Base-by-base conservation (phyloP, 1,140 invertebrate species). In the Caerostris extrusa region DNA sequence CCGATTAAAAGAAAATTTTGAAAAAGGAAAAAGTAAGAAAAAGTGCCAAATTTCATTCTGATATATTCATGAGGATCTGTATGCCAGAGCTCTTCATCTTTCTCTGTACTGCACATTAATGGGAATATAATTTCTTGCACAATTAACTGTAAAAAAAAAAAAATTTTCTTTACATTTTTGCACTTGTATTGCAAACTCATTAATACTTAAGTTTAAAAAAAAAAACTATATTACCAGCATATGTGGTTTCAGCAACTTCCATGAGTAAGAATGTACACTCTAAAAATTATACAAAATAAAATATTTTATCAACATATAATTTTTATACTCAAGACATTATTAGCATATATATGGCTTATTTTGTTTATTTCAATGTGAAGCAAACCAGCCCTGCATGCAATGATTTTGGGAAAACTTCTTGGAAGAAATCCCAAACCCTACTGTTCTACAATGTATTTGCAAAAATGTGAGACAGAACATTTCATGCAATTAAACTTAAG, bases 1-100 rank as follows among this genome's bases (percentile, higher is more conserved):
- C 34, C 34, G 34, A 34, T 34, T 34, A 34, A 34, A 2, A 34
- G 34, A 34, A 34, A 34, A 34, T 34, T 34, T 34, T 34, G 34
- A 34, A 34, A 34, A 34, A 34, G 2, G 34, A 2, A 2, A 34
- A 34, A 34, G n/a, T n/a, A n/a, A n/a, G 34, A 34, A 34, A 34
- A 34, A 34, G 34, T 96, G 98, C 98, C 98, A 96, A 99, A 99
- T 97, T 99, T 99, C n/a, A 98, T 97, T 95, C 98, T 96, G 95
- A 99, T 99, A 95, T 99, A 99, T 96, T 99, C 99, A 95, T 99
- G 97, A 3, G 99, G 99, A 97, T 99, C 99, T 6, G 97, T 97
- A 86, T 98, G 97, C 99, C 99, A 99, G 8, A 99, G 96, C 95
- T 99, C 98, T 95, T 99, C 98, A 96, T 99, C 99, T 86, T 98